A percentile compares a stretch with the other conserved stretches of the same genome.
Evolutionary conservation across 2,113 vertebrate genomes (phyloP).

Genomic region (Naja naja): DNA sequence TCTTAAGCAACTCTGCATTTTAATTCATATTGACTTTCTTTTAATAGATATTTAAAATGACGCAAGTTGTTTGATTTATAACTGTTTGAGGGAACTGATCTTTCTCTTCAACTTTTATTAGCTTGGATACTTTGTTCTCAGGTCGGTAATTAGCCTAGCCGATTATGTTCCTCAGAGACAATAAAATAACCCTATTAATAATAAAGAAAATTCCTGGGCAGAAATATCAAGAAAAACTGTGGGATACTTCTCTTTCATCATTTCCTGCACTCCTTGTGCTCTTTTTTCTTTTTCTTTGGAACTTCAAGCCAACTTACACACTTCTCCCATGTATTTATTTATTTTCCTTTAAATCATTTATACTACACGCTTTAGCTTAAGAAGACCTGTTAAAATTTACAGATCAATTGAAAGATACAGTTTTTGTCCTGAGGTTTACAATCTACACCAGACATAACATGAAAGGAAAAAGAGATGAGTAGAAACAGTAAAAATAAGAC

Average conservation of each 20-base stretch:
- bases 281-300: conserved; percentile 32
- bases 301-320: background rate
- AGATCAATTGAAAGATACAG: background rate
- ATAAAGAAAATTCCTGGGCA: conserved; percentile 35
- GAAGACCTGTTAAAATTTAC: background rate
- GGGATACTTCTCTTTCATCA: conserved; percentile 36
- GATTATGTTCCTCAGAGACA: conserved; percentile 33
- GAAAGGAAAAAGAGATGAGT: background rate
- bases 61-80: conserved; percentile 24
- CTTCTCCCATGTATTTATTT: background rate
- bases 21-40: conserved; percentile 13
- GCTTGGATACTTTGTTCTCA: conserved; percentile 32
- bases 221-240: conserved; percentile 27
- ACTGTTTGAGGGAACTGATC: conserved; percentile 26
- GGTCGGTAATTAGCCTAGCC: conserved; percentile 60
- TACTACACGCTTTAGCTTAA: background rate
- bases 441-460: background rate
- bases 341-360: background rate
- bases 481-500: background rate
- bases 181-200: conserved; percentile 34
- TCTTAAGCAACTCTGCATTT: background rate
- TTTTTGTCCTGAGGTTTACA: background rate
- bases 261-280: background rate
- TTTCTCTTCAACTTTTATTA: conserved; percentile 33
- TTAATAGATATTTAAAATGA: conserved; percentile 35